Evolutionary conservation across 2,797 vertebrate genomes (phyloP).

Genomic region (Dermochelys coriacea): DNA sequence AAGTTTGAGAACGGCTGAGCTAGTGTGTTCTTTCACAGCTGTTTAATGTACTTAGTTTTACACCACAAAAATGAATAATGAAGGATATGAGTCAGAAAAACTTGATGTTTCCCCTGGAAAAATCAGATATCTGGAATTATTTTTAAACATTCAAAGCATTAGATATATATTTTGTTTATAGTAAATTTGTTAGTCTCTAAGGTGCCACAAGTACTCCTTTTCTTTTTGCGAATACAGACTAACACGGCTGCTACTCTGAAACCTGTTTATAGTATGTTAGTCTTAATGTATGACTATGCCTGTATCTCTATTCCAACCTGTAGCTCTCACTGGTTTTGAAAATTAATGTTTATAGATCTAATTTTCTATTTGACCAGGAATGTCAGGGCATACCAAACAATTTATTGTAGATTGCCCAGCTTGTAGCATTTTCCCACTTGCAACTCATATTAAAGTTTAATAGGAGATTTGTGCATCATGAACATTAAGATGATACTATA

Average conservation of each 20-base stretch:
- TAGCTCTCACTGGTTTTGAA: constrained; percentile 37
- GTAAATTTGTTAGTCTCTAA: constrained; percentile 36
- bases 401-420: constrained; percentile 48
- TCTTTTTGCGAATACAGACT: too few species aligned
- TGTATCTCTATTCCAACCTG: constrained; percentile 53
- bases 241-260: too few species aligned
- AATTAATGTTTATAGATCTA: constrained; percentile 53
- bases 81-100: constrained; percentile 45
- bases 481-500: constrained; percentile 70
- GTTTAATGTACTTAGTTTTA: constrained; percentile 59
- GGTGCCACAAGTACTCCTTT: too few species aligned
- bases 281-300: constrained; percentile 32
- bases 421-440: constrained; percentile 59
- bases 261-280: constrained; percentile 8
- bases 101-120: constrained; percentile 54
- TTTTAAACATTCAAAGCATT: constrained; percentile 59
- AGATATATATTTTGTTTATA: constrained; percentile 54
- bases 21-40: not conserved
- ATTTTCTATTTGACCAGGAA: constrained; percentile 63
- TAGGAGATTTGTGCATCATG: constrained; percentile 64
- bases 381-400: constrained; percentile 44
- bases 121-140: constrained; percentile 37
- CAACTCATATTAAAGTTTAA: constrained; percentile 66
- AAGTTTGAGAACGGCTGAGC: not conserved
- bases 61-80: constrained; percentile 33